A percentile compares a stretch with the other conserved stretches of the same genome.
phyloP scores from a whole-genome alignment of 2,888 invertebrate species.

The Entomobrya proxima region DNA sequence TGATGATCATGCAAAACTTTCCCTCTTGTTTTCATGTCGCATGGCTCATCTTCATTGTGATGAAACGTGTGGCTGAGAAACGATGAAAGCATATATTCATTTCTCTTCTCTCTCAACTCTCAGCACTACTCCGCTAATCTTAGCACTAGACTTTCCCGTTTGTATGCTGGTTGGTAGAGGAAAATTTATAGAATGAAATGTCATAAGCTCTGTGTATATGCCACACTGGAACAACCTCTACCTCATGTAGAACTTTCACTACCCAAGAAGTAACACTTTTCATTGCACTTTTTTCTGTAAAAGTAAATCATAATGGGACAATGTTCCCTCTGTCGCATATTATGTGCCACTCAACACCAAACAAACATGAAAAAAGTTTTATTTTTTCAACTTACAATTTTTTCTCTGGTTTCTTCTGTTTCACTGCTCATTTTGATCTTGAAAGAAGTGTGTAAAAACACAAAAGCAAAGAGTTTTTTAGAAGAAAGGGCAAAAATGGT shows the following conservation, averaged over 20 bases:
- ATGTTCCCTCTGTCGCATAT: not conserved
- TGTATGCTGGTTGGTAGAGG: too few relatives aligned
- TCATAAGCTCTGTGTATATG: too few relatives aligned
- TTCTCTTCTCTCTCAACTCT: not conserved
- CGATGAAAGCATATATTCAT: not conserved
- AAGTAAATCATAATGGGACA: not conserved
- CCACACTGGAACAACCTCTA: too few relatives aligned
- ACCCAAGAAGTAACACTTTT: not conserved
- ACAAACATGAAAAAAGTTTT: slow-evolving; percentile 20
- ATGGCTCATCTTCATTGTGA: not conserved
- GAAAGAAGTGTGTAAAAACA: not conserved
- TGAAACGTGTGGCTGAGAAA: not conserved
- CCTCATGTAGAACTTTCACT: too few relatives aligned
- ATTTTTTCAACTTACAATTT: not conserved
- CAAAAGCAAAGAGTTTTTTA: not conserved
- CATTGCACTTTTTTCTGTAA: not conserved
- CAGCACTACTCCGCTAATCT: not conserved
- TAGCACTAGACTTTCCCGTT: too few relatives aligned
- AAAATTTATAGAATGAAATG: too few relatives aligned
- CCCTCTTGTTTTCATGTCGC: not conserved
- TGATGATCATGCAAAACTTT: not conserved
- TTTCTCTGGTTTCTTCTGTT: not conserved
- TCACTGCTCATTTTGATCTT: slow-evolving; percentile 1
- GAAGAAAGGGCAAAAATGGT: not conserved
- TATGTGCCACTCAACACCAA: not conserved